Evolutionary conservation across 2,888 invertebrate species (phyloP).

Genomic region (Podotricha telesiphe): DNA sequence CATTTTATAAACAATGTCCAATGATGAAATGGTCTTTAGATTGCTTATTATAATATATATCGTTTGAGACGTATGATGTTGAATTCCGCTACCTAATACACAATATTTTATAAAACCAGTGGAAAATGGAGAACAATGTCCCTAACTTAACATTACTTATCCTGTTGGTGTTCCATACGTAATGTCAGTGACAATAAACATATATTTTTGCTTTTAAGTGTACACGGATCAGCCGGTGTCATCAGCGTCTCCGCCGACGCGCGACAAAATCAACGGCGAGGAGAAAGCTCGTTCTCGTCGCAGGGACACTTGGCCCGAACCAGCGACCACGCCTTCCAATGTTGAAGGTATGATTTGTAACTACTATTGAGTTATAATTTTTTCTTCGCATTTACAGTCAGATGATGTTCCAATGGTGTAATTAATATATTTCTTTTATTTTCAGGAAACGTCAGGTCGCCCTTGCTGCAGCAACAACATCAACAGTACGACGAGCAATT

Average conservation of each 20-base stretch:
- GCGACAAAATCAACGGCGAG: conserved; percentile 90
- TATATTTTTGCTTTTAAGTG: conserved; percentile 63
- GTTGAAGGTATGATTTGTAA: conserved; percentile 63
- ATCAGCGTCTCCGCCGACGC: conserved; percentile 90
- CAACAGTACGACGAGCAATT: conserved; percentile 87
- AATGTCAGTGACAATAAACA: neutral
- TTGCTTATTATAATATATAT: neutral
- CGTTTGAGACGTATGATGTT: neutral
- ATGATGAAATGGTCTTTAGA: neutral
- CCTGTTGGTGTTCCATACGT: neutral
- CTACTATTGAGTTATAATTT: neutral
- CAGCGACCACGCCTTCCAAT: conserved; percentile 56
- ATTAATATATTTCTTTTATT: conserved; percentile 23
- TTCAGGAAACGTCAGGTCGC: conserved; percentile 66
- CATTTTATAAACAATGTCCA: neutral
- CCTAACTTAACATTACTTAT: neutral
- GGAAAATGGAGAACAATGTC: neutral
- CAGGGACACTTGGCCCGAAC: conserved; percentile 79
- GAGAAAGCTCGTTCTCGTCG: conserved; percentile 86
- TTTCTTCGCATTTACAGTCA: no score
- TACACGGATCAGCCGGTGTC: conserved; percentile 88
- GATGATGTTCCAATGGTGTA: no score
- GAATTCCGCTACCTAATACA: neutral
- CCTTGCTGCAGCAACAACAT: conserved; percentile 76
- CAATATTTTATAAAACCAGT: neutral